A percentile compares a stretch with the other conserved stretches of the same genome.
These are phyloP conservation scores for Chymomyza caudatula DNA, from an alignment of 2,888 invertebrate species.

Conservation along the genomic window DNA sequence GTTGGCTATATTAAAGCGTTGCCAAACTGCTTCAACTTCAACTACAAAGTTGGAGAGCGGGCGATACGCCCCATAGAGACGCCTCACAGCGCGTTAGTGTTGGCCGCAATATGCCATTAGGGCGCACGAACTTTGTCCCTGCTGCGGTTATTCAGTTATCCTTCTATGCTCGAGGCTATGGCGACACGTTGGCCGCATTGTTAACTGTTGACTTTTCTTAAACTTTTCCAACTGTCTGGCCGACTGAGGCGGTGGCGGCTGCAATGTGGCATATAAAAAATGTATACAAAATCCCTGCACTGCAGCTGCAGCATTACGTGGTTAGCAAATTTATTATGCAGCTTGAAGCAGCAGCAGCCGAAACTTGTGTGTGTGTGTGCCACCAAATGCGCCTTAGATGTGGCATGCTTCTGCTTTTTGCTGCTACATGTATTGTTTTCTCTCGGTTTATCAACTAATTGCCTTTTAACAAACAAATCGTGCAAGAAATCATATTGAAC, in stretches of 20 bases:
- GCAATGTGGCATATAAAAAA: slow-evolving; percentile 57
- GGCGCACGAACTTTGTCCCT: slow-evolving; percentile 50
- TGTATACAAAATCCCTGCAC: slow-evolving; percentile 72
- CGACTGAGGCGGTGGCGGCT: neutral
- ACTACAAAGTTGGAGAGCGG: too few species aligned
- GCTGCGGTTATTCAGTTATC: slow-evolving; percentile 33
- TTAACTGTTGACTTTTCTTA: slow-evolving; percentile 73
- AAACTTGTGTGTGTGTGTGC: slow-evolving; percentile 14
- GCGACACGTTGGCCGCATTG: slow-evolving; percentile 49
- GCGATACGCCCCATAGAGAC: neutral
- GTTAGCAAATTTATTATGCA: slow-evolving; percentile 77
- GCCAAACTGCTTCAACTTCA: neutral
- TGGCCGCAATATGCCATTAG: slow-evolving; percentile 54
- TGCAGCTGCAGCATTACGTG: slow-evolving; percentile 77
- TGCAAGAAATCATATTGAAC: slow-evolving; percentile 73
- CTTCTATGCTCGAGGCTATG: slow-evolving; percentile 7
- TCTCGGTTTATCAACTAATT: slow-evolving; percentile 56
- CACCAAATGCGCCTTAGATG: neutral
- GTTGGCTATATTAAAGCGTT: neutral
- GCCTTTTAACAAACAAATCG: slow-evolving; percentile 72
- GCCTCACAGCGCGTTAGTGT: slow-evolving; percentile 7
- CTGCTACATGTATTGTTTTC: slow-evolving; percentile 1
- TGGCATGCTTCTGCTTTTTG: slow-evolving; percentile 9
- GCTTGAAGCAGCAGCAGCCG: neutral
- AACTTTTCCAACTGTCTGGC: slow-evolving; percentile 45